Conservation (phyloP, 2,797 vertebrate species). For the Lindbergichthys nudifrons region DNA sequence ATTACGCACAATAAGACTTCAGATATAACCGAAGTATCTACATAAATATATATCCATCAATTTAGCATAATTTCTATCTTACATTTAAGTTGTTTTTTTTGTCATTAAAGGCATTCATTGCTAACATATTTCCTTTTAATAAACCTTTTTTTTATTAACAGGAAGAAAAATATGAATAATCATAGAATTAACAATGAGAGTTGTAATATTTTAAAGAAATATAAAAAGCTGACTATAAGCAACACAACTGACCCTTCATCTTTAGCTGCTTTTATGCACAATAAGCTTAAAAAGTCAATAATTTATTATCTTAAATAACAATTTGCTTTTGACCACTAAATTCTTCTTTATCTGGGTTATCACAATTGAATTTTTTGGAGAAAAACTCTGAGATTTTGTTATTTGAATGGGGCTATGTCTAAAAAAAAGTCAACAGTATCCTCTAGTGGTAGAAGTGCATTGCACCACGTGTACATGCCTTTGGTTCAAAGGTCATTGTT, state of each 20-base stretch:
- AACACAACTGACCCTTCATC: neutral
- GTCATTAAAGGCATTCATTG: neutral
- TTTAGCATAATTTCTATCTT: rapidly evolving
- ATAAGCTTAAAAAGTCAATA: neutral
- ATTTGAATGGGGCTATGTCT: neutral
- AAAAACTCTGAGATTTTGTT: constrained; percentile 12
- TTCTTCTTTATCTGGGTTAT: neutral
- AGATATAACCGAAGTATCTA: neutral
- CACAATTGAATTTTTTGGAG: neutral
- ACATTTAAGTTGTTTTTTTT: neutral
- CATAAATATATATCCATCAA: neutral
- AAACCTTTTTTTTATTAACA: neutral
- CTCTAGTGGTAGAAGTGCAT: constrained; percentile 73
- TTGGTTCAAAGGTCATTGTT: constrained; percentile 31
- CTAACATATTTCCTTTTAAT: neutral
- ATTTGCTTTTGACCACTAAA: neutral
- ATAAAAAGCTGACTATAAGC: neutral
- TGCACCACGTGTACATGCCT: constrained; percentile 12
- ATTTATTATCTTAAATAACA: neutral
- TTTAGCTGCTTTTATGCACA: neutral
- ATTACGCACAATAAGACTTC: neutral
- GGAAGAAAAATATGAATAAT: neutral
- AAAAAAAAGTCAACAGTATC: constrained; percentile 75
- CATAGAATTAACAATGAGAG: neutral
- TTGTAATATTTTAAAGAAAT: neutral